A percentile compares a stretch with the other conserved stretches of the same genome.
Conservation (phyloP, 1,140 invertebrate genomes). For the Drosophila micromelanica region DNA sequence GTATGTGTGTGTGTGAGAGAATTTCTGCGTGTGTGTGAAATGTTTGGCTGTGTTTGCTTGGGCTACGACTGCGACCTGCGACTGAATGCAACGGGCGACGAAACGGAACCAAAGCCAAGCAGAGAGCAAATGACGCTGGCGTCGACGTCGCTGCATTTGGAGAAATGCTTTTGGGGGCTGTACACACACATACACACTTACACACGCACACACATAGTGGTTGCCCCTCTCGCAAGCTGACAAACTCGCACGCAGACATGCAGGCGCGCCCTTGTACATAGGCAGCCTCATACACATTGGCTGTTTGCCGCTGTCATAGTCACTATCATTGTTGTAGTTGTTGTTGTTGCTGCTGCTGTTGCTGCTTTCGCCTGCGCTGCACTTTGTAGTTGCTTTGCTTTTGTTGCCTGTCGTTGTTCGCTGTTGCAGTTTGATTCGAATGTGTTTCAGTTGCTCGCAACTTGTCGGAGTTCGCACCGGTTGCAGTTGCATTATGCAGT, state of each 20-base stretch:
- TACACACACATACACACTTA: conserved; percentile 26
- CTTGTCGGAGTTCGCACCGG: conserved; percentile 50
- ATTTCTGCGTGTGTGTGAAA: conserved; percentile 27
- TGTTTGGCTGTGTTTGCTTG: conserved; percentile 67
- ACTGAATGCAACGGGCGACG: conserved; percentile 56
- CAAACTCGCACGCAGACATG: conserved; percentile 43
- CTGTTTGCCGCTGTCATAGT: conserved; percentile 47
- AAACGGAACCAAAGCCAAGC: conserved; percentile 57
- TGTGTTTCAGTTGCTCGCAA: conserved; percentile 29
- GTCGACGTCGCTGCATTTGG: conserved; percentile 69
- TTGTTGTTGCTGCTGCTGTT: conserved; percentile 27
- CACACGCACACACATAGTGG: conserved; percentile 8
- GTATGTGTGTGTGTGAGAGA: conserved; percentile 17
- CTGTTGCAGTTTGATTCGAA: conserved; percentile 42
- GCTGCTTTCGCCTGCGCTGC: conserved; percentile 49
- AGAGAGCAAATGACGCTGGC: conserved; percentile 54
- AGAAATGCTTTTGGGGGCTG: conserved; percentile 77
- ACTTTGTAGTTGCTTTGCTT: conserved; percentile 54
- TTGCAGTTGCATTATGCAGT: conserved; percentile 27
- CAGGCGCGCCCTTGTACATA: conserved; percentile 68
- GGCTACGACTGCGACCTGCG: conserved; percentile 33
- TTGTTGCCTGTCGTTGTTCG: conserved; percentile 42
- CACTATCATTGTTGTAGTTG: conserved; percentile 34
- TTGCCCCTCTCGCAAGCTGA: conserved; percentile 38
- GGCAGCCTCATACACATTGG: conserved; percentile 77